Percentiles rank a stretch among this genome's conserved stretches.
Conservation (phyloP, 2,888 invertebrate genomes). For the Cenopis cana region DNA sequence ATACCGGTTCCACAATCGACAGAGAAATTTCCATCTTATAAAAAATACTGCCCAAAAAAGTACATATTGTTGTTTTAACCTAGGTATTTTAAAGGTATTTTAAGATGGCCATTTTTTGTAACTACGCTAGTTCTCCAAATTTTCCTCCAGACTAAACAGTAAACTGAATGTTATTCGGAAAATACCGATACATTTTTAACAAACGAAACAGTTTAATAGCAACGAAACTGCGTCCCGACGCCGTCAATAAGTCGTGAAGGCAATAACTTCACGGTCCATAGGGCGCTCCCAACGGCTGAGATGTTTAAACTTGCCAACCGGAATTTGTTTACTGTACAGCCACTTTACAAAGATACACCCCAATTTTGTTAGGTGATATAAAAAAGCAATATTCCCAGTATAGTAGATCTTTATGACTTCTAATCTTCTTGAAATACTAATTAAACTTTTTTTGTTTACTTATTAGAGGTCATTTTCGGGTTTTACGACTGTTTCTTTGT, state of each 20-base stretch:
- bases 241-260: constrained; percentile 68
- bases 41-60: no score
- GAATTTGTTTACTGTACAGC: constrained; percentile 63
- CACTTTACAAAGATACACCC: constrained; percentile 53
- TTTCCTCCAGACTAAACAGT: background rate
- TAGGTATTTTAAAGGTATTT: no score
- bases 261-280: constrained; percentile 71
- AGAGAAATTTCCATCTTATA: no score
- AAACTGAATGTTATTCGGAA: constrained; percentile 43
- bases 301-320: constrained; percentile 67
- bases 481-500: no score
- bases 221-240: constrained; percentile 32
- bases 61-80: no score
- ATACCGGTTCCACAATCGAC: no score
- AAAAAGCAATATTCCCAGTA: constrained; percentile 12
- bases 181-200: constrained; percentile 50
- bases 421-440: background rate
- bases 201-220: constrained; percentile 43
- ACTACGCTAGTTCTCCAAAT: background rate
- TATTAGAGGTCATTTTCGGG: no score
- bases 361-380: constrained; percentile 39
- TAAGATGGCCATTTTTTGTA: background rate
- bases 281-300: constrained; percentile 62
- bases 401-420: background rate
- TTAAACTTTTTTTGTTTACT: background rate